phyloP scores from a whole-genome alignment of 2,888 invertebrate species.

The Drosophila phalerata region DNA sequence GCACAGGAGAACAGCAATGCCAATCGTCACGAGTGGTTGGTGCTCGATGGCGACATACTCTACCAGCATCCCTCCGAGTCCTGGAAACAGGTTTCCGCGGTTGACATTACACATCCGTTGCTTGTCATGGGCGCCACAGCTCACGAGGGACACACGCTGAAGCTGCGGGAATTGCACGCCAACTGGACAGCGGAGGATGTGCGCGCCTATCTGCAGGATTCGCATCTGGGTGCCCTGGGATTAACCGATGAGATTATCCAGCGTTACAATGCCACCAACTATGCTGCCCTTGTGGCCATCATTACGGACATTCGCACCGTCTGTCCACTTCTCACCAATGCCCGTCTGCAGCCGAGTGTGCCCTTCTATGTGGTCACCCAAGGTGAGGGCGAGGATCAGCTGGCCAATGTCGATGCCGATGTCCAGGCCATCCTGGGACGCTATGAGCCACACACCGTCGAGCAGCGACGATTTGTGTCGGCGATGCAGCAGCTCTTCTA shows the following conservation, averaged over 20 bases:
- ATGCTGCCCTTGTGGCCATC: constrained; percentile 89
- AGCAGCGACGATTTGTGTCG: constrained; percentile 91
- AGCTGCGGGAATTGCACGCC: constrained; percentile 87
- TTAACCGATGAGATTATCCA: constrained; percentile 88
- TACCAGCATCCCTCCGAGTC: constrained; percentile 89
- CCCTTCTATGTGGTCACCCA: constrained; percentile 92
- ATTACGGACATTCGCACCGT: constrained; percentile 92
- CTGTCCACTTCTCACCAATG: constrained; percentile 91
- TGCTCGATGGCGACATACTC: constrained; percentile 90
- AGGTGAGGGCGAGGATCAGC: constrained; percentile 86
- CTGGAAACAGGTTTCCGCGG: constrained; percentile 87
- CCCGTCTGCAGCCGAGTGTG: constrained; percentile 88
- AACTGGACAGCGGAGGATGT: constrained; percentile 90
- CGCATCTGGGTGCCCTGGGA: constrained; percentile 88
- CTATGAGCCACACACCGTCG: constrained; percentile 90
- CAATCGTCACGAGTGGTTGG: constrained; percentile 90
- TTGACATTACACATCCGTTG: constrained; percentile 83
- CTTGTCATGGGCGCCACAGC: constrained; percentile 91
- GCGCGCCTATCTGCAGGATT: constrained; percentile 87
- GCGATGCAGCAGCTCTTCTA: constrained; percentile 94
- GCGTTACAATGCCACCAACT: constrained; percentile 89
- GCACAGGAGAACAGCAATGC: constrained; percentile 86
- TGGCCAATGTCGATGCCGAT: constrained; percentile 89
- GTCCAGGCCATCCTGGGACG: constrained; percentile 92
- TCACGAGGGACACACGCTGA: constrained; percentile 89